phyloP scores from a whole-genome alignment of 2,113 vertebrate genomes.

The Thalassarche chlororhynchos region DNA sequence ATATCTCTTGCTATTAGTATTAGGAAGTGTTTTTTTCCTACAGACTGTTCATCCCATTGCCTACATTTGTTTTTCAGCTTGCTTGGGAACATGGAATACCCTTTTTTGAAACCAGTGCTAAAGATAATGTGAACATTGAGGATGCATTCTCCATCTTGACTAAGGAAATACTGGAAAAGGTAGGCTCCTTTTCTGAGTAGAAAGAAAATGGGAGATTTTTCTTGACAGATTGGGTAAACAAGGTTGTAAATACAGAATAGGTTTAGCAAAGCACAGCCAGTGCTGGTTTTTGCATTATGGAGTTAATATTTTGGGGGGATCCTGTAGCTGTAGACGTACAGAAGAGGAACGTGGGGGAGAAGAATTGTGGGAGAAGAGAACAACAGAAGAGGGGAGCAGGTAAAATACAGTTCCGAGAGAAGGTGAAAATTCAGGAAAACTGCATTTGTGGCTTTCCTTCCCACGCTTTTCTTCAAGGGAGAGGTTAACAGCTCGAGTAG shows the following conservation, averaged over 20 bases:
- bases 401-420: not conserved
- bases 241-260: not conserved
- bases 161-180: conserved; percentile 73
- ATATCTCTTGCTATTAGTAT: not conserved
- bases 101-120: conserved; percentile 80
- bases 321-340: not conserved
- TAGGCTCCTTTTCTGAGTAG: conserved; percentile 16
- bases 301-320: not conserved
- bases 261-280: not conserved
- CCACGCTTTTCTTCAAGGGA: not conserved
- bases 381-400: not conserved
- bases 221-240: not conserved
- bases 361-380: not conserved
- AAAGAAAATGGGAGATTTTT: not conserved
- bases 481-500: not conserved
- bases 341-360: rapidly evolving
- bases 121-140: conserved; percentile 76
- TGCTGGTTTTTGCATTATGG: not conserved
- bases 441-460: not conserved
- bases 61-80: conserved; percentile 66
- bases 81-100: conserved; percentile 76
- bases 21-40: not conserved
- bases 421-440: not conserved
- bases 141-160: conserved; percentile 69
- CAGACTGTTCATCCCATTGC: not conserved